Conservation (phyloP, 2,797 vertebrate genomes). For the Poecilia velifera region DNA sequence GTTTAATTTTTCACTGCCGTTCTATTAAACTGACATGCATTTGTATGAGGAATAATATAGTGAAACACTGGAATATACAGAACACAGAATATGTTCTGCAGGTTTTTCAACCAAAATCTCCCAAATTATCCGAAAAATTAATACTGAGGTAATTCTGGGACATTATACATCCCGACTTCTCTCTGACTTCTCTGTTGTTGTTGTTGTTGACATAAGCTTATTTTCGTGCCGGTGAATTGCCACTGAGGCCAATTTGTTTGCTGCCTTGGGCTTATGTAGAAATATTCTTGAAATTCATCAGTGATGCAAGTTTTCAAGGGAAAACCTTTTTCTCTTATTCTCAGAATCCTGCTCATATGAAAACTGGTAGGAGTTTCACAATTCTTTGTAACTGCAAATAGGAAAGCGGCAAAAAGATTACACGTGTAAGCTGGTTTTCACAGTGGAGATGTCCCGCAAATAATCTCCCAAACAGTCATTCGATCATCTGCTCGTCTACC, state of each 20-base stretch:
- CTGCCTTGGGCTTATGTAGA: background rate
- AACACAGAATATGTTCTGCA: background rate
- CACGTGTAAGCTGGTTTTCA: background rate
- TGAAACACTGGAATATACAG: background rate
- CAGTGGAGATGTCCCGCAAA: background rate
- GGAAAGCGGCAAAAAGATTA: background rate
- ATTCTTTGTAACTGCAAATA: background rate
- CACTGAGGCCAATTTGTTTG: background rate
- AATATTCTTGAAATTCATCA: constrained; percentile 1
- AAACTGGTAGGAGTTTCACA: background rate
- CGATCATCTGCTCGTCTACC: background rate
- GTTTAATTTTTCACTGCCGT: background rate
- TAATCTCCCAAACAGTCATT: background rate
- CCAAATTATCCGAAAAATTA: background rate
- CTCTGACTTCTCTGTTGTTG: background rate
- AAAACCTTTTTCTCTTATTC: background rate
- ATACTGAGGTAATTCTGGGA: background rate
- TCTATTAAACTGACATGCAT: background rate
- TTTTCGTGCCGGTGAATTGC: background rate
- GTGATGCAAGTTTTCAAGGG: background rate
- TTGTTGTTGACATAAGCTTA: background rate
- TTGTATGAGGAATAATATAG: too few species aligned
- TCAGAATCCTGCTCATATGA: background rate
- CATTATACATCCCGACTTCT: background rate
- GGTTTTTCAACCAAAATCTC: background rate